phyloP scores from a whole-genome alignment of 1,140 invertebrate species.

The Ips nitidus region DNA sequence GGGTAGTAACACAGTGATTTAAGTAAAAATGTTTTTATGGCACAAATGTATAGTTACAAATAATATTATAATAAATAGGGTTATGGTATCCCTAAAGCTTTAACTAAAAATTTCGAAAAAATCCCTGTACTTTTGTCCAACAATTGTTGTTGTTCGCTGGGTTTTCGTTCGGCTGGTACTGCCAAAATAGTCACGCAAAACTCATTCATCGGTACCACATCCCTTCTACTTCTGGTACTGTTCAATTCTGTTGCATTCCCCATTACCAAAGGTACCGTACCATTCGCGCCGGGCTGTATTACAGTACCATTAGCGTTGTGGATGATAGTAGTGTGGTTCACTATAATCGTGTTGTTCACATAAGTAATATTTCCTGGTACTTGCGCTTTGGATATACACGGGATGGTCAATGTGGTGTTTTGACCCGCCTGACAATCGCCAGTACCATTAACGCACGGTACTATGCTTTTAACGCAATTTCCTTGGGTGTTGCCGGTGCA shows the following conservation, averaged over 20 bases:
- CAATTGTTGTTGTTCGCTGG: conserved; percentile 32
- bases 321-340: conserved; percentile 27
- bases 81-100: conserved; percentile 28
- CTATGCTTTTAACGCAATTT: conserved; percentile 36
- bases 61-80: neutral
- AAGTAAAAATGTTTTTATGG: neutral
- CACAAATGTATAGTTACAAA: neutral
- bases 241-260: neutral
- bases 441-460: conserved; percentile 41
- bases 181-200: conserved; percentile 42
- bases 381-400: conserved; percentile 40
- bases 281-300: neutral
- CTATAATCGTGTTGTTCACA: conserved; percentile 40
- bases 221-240: conserved; percentile 23
- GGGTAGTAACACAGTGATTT: neutral
- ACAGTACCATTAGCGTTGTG: conserved; percentile 23
- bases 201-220: conserved; percentile 17
- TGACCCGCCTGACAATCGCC: conserved; percentile 27
- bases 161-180: conserved; percentile 38
- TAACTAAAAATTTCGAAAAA: conserved; percentile 37
- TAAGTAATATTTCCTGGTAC: conserved; percentile 39
- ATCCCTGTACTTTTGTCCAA: conserved; percentile 22
- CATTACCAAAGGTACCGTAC: conserved; percentile 5
- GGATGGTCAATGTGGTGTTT: conserved; percentile 34
- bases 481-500: conserved; percentile 33